Evolutionary conservation across 2,888 invertebrate genomes (phyloP), one percentile per base, ranked within the genome.

Genomic region (Aleiodes testaceus): DNA sequence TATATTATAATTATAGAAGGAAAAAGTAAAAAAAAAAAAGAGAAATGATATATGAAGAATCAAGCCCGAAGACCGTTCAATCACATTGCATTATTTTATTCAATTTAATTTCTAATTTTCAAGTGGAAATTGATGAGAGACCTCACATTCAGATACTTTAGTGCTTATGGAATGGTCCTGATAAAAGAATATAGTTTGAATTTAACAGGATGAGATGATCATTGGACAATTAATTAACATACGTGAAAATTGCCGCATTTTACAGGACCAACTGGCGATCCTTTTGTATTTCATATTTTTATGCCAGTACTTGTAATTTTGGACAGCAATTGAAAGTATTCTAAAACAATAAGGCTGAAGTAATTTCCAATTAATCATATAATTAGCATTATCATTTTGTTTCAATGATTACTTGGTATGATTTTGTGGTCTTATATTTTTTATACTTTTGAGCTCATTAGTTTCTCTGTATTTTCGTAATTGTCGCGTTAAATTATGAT

Each of bases 1-100:
- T 85, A 85, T 83, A 80, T n/a, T 83, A 83, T 81, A 76, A 84
- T 83, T 82, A 84, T 81, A 80, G 80, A 79, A 80, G 76, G 76
- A 80, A 70, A 71, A 68, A 76, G 73, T 63, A 47, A 65, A 76
- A 75, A 77, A 47, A 65, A 76, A 75, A 77, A 81, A 81, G 79
- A 80, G 81, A 81, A 26, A 53, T 16, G 36, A 36, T 36, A 36
- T 42, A 59, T 59, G 61, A 70, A 47, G 22, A 53, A 66, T 49
- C 26, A 65, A 70, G 65, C 65, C 53, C 47, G 61, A 70, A 70
- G 26, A 42, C 16, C 53, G 59, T 49, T 59, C 18, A 14, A 49
- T 70, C 30, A 47, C 6, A 36, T 68, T 61, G 50, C 9, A 22
- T 59, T 59, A n/a, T 9, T 59, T 36, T 30, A 42, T 70, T 47